A percentile compares a stretch with the other conserved stretches of the same genome.
Evolutionary conservation across 2,797 vertebrate genomes (phyloP).

Genomic region (Ambastaia sidthimunki): DNA sequence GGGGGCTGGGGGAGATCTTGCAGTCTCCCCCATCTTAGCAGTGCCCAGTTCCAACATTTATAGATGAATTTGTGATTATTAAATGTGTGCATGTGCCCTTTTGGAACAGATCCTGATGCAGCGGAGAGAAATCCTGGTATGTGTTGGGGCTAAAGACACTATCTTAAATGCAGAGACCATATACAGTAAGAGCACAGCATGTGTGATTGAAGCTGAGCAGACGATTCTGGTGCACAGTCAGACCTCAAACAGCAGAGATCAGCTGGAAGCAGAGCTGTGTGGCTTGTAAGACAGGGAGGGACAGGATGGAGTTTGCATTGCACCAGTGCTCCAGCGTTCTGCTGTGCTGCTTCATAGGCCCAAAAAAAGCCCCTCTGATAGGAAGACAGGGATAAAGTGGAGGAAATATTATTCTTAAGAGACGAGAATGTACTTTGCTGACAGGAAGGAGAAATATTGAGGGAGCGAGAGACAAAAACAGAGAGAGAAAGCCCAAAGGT

Average conservation of each 20-base stretch:
- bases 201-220: slow-evolving; percentile 23
- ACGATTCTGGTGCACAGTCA: background rate
- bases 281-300: slow-evolving; percentile 14
- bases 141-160: slow-evolving; percentile 11
- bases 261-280: background rate
- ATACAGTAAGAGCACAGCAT: background rate
- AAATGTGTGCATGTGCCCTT: slow-evolving; percentile 46
- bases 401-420: slow-evolving; percentile 43
- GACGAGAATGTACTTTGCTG: slow-evolving; percentile 26
- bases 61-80: slow-evolving; percentile 65
- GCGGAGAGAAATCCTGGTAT: slow-evolving; percentile 58
- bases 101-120: slow-evolving; percentile 47
- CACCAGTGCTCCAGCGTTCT: slow-evolving; percentile 18
- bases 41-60: slow-evolving; percentile 44
- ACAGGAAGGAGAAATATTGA: slow-evolving; percentile 4
- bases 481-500: slow-evolving; percentile 6
- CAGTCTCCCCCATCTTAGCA: no score
- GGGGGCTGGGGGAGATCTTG: no score
- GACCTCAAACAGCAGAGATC: background rate
- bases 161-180: background rate
- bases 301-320: background rate
- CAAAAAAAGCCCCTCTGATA: slow-evolving; percentile 41
- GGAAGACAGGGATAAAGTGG: slow-evolving; percentile 29
- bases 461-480: background rate
- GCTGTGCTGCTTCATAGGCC: slow-evolving; percentile 6